Evolutionary conservation across 2,113 vertebrate species (phyloP).

Genomic region (Pica pica): DNA sequence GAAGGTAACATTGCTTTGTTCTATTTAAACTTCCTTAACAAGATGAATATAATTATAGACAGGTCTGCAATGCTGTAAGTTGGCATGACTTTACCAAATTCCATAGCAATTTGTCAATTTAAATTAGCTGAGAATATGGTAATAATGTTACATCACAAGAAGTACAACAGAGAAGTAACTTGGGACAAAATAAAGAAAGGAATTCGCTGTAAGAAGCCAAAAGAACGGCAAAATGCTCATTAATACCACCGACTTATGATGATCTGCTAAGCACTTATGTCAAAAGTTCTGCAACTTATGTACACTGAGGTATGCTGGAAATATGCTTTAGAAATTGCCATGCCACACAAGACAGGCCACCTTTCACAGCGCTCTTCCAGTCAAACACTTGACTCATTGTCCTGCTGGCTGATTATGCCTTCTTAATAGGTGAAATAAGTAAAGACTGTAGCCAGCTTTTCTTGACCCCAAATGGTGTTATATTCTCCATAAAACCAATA

Average conservation of each 20-base stretch:
- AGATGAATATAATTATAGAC: not conserved
- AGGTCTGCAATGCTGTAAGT: not conserved
- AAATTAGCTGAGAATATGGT: not conserved
- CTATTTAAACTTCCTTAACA: conserved; percentile 6
- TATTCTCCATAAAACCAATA: not conserved
- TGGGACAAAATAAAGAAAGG: not conserved
- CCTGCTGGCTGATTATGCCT: not conserved
- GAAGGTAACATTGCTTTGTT: not conserved
- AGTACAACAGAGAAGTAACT: not conserved
- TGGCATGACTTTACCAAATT: not conserved
- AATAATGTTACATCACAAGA: not conserved
- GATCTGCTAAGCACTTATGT: not conserved
- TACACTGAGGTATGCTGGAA: not conserved
- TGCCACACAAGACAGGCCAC: not conserved
- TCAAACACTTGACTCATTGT: not conserved
- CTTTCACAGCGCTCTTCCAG: not conserved
- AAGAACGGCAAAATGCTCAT: not conserved
- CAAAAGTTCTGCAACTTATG: not conserved
- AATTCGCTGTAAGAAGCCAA: not conserved
- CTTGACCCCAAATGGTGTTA: not conserved
- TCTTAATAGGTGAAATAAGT: not conserved
- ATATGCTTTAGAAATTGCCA: not conserved
- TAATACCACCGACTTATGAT: not conserved
- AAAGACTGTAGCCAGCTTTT: not conserved
- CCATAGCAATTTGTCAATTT: conserved; percentile 12